Conservation (phyloP, 1,140 invertebrate genomes). For the Tetramorium parvispinum region DNA sequence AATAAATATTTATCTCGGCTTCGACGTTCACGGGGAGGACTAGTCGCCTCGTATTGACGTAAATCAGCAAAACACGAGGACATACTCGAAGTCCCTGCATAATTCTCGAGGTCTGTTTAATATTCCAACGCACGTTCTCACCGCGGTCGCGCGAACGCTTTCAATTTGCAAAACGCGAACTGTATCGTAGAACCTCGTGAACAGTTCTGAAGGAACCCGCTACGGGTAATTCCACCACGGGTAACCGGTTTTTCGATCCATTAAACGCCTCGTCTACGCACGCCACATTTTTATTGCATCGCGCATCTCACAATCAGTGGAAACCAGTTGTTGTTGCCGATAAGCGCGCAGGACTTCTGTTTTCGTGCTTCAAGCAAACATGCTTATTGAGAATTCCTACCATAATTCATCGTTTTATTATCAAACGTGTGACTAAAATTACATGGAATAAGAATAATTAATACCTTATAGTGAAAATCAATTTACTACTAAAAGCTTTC, state of each 20-base stretch:
- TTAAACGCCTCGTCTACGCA: slow-evolving; percentile 63
- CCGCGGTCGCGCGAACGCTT: background rate
- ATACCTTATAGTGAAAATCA: background rate
- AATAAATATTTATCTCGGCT: slow-evolving; percentile 40
- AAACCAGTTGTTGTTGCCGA: slow-evolving; percentile 40
- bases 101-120: slow-evolving; percentile 65
- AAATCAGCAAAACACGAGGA: slow-evolving; percentile 41
- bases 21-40: background rate
- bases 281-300: slow-evolving; percentile 35
- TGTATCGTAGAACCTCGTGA: slow-evolving; percentile 53
- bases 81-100: slow-evolving; percentile 45
- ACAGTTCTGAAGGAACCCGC: slow-evolving; percentile 31
- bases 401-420: background rate
- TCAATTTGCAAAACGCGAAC: slow-evolving; percentile 41
- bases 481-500: background rate
- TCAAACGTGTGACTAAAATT: background rate
- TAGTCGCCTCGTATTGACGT: slow-evolving; percentile 23
- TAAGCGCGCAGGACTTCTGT: background rate
- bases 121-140: slow-evolving; percentile 54
- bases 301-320: background rate
- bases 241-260: slow-evolving; percentile 70
- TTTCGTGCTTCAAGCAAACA: background rate
- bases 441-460: background rate
- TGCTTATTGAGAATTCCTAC: background rate
- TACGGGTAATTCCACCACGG: slow-evolving; percentile 55